phyloP scores from a whole-genome alignment of 2,113 vertebrate species.

The Callithrix jacchus region DNA sequence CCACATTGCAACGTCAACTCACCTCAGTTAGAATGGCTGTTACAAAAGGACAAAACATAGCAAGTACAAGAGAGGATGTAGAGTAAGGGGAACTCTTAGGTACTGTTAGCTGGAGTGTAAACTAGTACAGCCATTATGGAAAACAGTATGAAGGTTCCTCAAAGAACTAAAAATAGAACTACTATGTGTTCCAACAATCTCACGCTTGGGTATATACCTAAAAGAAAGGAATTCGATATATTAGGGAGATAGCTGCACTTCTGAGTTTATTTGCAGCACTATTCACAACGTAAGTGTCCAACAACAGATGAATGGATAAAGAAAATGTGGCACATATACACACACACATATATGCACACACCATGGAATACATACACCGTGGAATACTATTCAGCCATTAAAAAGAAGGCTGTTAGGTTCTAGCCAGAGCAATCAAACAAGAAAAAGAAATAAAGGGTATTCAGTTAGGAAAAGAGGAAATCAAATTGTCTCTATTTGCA shows the following conservation, averaged over 20 bases:
- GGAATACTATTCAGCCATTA: background rate
- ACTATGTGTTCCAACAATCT: background rate
- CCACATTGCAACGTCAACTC: background rate
- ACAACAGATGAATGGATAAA: background rate
- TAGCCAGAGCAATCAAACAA: too few relatives aligned
- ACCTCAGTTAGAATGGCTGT: background rate
- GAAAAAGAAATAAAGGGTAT: too few relatives aligned
- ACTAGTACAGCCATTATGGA: background rate
- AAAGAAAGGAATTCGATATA: background rate
- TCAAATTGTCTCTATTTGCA: too few relatives aligned
- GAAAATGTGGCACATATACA: background rate
- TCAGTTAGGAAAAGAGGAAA: too few relatives aligned
- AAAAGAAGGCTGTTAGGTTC: background rate
- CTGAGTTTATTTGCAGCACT: background rate
- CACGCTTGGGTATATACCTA: background rate
- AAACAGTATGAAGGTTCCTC: background rate
- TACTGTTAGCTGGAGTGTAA: background rate
- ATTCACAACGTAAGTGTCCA: background rate
- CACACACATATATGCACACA: too few relatives aligned
- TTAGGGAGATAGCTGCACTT: background rate
- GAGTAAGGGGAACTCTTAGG: background rate
- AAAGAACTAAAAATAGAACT: background rate
- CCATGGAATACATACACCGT: background rate
- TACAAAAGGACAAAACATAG: background rate
- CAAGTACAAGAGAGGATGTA: background rate